phyloP scores from a whole-genome alignment of 2,797 vertebrate species.

The Callimico goeldii region DNA sequence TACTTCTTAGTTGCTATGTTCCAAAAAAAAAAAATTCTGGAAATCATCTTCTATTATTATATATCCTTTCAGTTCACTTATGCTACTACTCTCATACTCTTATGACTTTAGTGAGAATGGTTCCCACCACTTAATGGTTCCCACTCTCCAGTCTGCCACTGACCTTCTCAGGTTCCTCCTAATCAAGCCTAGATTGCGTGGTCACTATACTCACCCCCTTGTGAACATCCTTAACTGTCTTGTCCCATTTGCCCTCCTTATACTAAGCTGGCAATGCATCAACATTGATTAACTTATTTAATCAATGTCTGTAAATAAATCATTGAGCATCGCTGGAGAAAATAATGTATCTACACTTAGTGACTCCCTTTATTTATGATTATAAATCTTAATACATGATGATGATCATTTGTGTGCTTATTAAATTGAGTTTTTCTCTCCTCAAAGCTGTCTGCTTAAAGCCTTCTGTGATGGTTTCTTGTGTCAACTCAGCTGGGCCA shows the following conservation, averaged over 20 bases:
- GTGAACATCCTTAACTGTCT: not conserved
- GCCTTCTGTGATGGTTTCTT: not conserved
- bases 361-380: not conserved
- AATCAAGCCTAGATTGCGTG: not conserved
- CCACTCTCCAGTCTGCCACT: not conserved
- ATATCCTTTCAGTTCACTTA: not conserved
- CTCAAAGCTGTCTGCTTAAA: not conserved
- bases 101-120: not conserved
- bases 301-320: slow-evolving; percentile 26
- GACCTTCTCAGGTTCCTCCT: not conserved
- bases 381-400: not conserved
- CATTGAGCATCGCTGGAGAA: not conserved
- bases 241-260: not conserved
- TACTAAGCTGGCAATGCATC: not conserved
- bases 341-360: not conserved
- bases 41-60: not conserved
- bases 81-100: not conserved
- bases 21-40: not conserved
- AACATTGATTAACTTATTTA: not conserved
- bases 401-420: not conserved
- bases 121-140: not conserved
- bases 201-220: too few relatives aligned
- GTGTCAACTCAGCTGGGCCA: not conserved
- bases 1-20: not conserved
- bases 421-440: not conserved